Percentiles rank a stretch among this genome's conserved stretches.
Conservation (phyloP, 2,888 invertebrate species). For the Ypsolopha scabrella region DNA sequence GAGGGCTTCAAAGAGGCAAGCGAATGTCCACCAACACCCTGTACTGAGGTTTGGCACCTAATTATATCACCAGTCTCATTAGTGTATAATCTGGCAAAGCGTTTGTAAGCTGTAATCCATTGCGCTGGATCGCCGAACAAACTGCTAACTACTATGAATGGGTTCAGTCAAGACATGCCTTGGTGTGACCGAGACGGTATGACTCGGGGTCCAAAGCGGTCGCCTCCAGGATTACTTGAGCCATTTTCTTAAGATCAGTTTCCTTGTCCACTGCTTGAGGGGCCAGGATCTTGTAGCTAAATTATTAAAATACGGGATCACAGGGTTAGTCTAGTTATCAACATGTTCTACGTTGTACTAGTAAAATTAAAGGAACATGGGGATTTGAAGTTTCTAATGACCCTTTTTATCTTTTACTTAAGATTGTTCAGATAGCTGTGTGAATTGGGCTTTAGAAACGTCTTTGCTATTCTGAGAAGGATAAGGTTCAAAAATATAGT, state of each 20-base stretch:
- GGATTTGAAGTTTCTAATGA: no score
- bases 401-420: no score
- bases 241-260: constrained; percentile 84
- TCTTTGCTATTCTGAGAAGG: no score
- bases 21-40: constrained; percentile 17
- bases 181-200: constrained; percentile 98
- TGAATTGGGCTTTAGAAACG: no score
- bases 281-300: constrained; percentile 98
- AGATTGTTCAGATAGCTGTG: no score
- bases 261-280: constrained; percentile 86
- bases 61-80: constrained; percentile 43
- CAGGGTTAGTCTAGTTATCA: constrained; percentile 23
- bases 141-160: constrained; percentile 42
- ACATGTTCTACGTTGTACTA: no score
- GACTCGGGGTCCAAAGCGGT: constrained; percentile 90
- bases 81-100: constrained; percentile 39
- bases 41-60: constrained; percentile 25
- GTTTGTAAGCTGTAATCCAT: constrained; percentile 29
- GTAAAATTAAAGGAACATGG: no score
- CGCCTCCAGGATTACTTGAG: constrained; percentile 83
- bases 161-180: constrained; percentile 79
- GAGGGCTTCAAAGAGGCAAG: constrained; percentile 39
- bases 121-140: constrained; percentile 30
- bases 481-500: no score
- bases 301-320: constrained; percentile 61